Base-by-base conservation (phyloP, 2,888 invertebrate genomes). In the Aphidoletes aphidimyza region DNA sequence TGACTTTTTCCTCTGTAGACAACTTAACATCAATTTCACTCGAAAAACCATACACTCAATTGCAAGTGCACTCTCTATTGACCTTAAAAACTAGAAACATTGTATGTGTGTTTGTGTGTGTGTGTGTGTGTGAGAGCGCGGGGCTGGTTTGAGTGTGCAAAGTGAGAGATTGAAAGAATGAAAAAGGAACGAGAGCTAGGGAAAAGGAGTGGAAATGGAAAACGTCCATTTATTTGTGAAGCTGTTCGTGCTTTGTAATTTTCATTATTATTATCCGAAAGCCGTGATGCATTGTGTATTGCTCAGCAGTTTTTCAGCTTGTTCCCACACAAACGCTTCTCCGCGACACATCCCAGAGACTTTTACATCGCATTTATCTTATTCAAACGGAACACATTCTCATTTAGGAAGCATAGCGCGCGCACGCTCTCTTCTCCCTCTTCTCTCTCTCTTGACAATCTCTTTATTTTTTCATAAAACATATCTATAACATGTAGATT, bases 191-290 rank as follows among this genome's bases (percentile, higher is more conserved):
- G n/a, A n/a, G n/a, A n/a, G n/a, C n/a, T n/a, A n/a, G n/a, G n/a
- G n/a, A n/a, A n/a, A n/a, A n/a, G n/a, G n/a, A n/a, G n/a, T n/a
- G n/a, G n/a, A 69, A 69, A 69, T 69, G 30, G 17, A 34, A 69
- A 69, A 22, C 8, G 69, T 30, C 69, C 69, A 30, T 69, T 69
- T 30, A 69, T 69, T 69, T 69, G 69, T 69, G 30, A 69, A 69
- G n/a, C 30, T 30, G 30, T 54, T 69, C 34, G 34, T 69, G 30
- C 69, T 69, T 30, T 69, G 69, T 69, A 69, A 69, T 69, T 69
- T 69, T 34, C 69, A 69, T 69, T 69, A 69, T 69, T 69, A 69
- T 69, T 69, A 69, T 69, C 69, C 69, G n/a, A 69, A 69, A 69
- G 11, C 69, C 69, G 14, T 69, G 34, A 30, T 69, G 54, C 54